phyloP scores from a whole-genome alignment of 2,888 invertebrate species.

The Zaprionus bogoriensis region DNA sequence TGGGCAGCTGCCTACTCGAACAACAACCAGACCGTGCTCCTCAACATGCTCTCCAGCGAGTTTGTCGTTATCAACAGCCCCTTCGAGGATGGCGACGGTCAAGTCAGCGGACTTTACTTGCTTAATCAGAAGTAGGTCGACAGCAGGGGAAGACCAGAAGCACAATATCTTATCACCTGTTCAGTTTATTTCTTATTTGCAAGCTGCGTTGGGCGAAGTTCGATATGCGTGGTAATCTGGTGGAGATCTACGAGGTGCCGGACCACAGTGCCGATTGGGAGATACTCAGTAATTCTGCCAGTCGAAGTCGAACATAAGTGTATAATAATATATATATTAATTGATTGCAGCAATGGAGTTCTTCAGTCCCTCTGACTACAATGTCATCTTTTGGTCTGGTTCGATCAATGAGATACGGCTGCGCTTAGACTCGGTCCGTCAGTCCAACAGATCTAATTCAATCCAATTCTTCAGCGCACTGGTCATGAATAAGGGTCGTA shows the following conservation, averaged over 20 bases:
- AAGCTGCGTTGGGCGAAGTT: conserved; percentile 89
- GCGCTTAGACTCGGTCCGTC: conserved; percentile 86
- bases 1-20: conserved; percentile 98
- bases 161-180: background rate
- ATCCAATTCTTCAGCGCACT: conserved; percentile 84
- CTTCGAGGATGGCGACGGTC: conserved; percentile 85
- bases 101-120: conserved; percentile 86
- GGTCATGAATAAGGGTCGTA: conserved; percentile 87
- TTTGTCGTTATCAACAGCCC: conserved; percentile 94
- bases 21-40: conserved; percentile 95
- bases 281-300: conserved; percentile 88
- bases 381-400: conserved; percentile 92
- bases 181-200: conserved; percentile 89
- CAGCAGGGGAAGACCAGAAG: fast-evolving
- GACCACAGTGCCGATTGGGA: conserved; percentile 87
- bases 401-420: conserved; percentile 90
- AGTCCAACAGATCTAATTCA: conserved; percentile 56
- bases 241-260: conserved; percentile 85
- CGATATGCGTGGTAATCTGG: conserved; percentile 89
- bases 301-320: too few relatives aligned
- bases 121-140: conserved; percentile 85
- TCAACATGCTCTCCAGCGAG: conserved; percentile 97
- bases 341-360: conserved; percentile 87
- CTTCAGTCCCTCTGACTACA: conserved; percentile 87
- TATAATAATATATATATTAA: too few relatives aligned